Conservation (phyloP, 2,113 vertebrate genomes). For the Eidolon helvum region DNA sequence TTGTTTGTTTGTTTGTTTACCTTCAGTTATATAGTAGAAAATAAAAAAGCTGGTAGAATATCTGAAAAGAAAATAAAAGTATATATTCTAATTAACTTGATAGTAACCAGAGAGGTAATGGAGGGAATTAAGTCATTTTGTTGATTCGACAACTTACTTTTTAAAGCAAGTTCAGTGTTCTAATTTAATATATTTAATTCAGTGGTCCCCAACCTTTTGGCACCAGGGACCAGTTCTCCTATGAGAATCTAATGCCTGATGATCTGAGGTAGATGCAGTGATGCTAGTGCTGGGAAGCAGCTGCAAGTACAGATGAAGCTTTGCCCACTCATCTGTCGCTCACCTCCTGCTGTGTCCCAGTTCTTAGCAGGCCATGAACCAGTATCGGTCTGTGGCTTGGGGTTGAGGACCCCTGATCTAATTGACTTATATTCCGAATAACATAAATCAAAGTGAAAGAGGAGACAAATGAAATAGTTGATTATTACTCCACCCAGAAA, state of each 20-base stretch:
- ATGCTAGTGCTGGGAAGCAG: no score
- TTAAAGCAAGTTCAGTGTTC: not conserved
- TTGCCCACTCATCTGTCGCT: no score
- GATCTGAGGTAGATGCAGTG: no score
- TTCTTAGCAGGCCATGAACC: no score
- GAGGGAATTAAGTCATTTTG: not conserved
- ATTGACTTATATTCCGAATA: not conserved
- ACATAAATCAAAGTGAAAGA: not conserved
- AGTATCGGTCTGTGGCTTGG: no score
- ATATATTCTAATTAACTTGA: not conserved
- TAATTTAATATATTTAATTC: not conserved
- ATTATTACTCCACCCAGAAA: not conserved
- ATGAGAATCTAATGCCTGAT: no score
- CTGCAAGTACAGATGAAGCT: no score
- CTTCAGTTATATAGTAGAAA: not conserved
- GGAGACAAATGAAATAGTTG: not conserved
- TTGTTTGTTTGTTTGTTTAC: not conserved
- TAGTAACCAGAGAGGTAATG: not conserved
- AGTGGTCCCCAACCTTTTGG: no score
- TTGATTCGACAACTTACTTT: not conserved
- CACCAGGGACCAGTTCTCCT: no score
- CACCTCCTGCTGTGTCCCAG: no score
- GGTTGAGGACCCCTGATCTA: not conserved
- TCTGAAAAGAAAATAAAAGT: not conserved
- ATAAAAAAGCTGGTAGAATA: not conserved